phyloP scores from a whole-genome alignment of 2,797 vertebrate genomes.

The Microctenopoma lineatum region DNA sequence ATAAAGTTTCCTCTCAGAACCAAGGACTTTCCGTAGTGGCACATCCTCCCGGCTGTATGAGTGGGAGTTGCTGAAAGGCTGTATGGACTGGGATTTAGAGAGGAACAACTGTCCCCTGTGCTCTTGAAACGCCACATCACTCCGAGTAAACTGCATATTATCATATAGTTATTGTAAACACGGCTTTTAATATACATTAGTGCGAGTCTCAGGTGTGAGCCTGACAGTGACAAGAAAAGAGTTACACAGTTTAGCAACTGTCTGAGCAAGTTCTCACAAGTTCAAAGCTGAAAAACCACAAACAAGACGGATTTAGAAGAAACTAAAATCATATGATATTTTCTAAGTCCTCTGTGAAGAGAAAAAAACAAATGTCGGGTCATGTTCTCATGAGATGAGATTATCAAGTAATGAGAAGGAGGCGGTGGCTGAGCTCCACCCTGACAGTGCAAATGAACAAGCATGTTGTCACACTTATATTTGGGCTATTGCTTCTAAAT shows the following conservation, averaged over 20 bases:
- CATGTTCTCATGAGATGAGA: slow-evolving; percentile 33
- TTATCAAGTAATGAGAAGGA: slow-evolving; percentile 27
- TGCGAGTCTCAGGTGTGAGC: slow-evolving; percentile 16
- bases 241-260: slow-evolving; percentile 35
- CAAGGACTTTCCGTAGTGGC: slow-evolving; percentile 81
- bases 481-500: not conserved
- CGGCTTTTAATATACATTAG: not conserved
- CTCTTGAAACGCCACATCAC: slow-evolving; percentile 39
- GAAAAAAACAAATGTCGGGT: slow-evolving; percentile 23
- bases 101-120: slow-evolving; percentile 37
- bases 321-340: slow-evolving; percentile 2
- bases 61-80: slow-evolving; percentile 51
- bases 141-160: slow-evolving; percentile 33
- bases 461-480: not conserved
- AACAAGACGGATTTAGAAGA: slow-evolving; percentile 10
- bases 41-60: slow-evolving; percentile 75
- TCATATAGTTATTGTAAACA: not conserved
- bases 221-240: not conserved
- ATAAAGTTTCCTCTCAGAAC: slow-evolving; percentile 78
- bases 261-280: slow-evolving; percentile 12
- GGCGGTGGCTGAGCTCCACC: slow-evolving; percentile 24
- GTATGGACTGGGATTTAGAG: slow-evolving; percentile 31
- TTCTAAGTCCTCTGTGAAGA: slow-evolving; percentile 28
- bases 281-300: slow-evolving; percentile 40
- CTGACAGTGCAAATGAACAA: slow-evolving; percentile 35